Evolutionary conservation across 2,888 invertebrate genomes (phyloP), one percentile per base, ranked within the genome.

Genomic region (Zhuqinia jingwanae): DNA sequence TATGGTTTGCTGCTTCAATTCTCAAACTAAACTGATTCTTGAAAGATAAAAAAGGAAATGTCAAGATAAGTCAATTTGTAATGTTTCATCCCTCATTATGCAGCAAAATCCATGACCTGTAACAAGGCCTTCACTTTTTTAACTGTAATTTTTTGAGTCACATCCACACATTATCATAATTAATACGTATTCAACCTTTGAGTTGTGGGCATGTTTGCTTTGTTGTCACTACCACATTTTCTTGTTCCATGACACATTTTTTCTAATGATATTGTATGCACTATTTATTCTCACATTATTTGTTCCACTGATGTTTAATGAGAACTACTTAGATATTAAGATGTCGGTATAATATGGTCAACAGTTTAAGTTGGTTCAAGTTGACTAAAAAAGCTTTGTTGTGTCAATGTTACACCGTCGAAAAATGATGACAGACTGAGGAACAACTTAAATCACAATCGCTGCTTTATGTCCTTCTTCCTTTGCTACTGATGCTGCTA

Each of bases 91-190:
- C 36, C 36, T 36, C 8, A 8, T 36, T 27, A 0, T 30, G 11
- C 13, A 30, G 58, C 2, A 3, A 25, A 68, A 63, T 78, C 78
- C 78, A 45, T 78, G 78, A 78, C 78, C 78, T 47, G 78, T 45
- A 45, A 27, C 63, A 78, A 78, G 78, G 60, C 50, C 47, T 42
- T 77, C 63, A 60, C 36, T 68, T 68, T 36, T 65, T 68, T 68
- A 68, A 45, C 22, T 20, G 45, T 22, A 68, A 68, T 68, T 68
- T n/a, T n/a, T 68, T 20, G n/a, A 45, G 42, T 45, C 36, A n/a
- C 63, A 60, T 63, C 36, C 8, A 10, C 22, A 17, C 17, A 53
- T 53, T 2, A 53, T 17, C 6, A 58, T 58, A 58, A 6, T 56
- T 53, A 53, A 36, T 36, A 36, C 8, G 36, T 8, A 3, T 36